A percentile compares a stretch with the other conserved stretches of the same genome.
Evolutionary conservation across 2,113 vertebrate species (phyloP).

Genomic region (Odontophorus gujanensis): DNA sequence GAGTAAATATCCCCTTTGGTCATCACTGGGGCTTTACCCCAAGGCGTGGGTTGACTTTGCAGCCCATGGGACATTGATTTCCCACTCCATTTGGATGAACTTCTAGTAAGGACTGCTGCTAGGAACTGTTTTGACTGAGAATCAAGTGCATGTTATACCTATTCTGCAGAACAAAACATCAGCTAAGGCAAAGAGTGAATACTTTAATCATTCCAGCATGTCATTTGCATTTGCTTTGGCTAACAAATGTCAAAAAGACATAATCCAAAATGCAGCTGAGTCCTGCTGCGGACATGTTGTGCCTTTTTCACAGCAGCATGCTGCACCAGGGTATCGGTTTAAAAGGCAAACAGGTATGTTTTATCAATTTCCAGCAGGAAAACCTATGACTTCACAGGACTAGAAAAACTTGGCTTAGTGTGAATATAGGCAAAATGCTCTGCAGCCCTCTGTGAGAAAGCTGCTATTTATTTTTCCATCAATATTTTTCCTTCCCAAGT

Average conservation of each 20-base stretch:
- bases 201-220: slow-evolving; percentile 51
- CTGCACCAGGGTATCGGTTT: slow-evolving; percentile 31
- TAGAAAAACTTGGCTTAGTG: background rate
- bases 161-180: slow-evolving; percentile 43
- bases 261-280: slow-evolving; percentile 9
- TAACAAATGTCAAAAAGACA: slow-evolving; percentile 26
- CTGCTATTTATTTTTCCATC: slow-evolving; percentile 36
- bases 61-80: background rate
- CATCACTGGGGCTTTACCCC: slow-evolving; percentile 8
- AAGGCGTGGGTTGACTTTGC: background rate
- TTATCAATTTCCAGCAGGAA: slow-evolving; percentile 36
- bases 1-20: slow-evolving; percentile 43
- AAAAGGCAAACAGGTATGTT: slow-evolving; percentile 23
- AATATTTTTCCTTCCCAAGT: slow-evolving; percentile 40
- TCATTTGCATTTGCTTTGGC: slow-evolving; percentile 64
- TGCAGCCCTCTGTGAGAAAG: slow-evolving; percentile 19
- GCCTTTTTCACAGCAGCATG: background rate
- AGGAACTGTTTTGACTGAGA: background rate
- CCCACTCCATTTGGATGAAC: background rate
- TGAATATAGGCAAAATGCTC: background rate
- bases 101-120: background rate
- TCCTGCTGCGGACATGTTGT: slow-evolving; percentile 13
- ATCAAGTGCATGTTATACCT: background rate
- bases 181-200: background rate
- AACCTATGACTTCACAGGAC: background rate